phyloP scores from a whole-genome alignment of 2,797 vertebrate species.

The Dicrostonyx torquatus region DNA sequence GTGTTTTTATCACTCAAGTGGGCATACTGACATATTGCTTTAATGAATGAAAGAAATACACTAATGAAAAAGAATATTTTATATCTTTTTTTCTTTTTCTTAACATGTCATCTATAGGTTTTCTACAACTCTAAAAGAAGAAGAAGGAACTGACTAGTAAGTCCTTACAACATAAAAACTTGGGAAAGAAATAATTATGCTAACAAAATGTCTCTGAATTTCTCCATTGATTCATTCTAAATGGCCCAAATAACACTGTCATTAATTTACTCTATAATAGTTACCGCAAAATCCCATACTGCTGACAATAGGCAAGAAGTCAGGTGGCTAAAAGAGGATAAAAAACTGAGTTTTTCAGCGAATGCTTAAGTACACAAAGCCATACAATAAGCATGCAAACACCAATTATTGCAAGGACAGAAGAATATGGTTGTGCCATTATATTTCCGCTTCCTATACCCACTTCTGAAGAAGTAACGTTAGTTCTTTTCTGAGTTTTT shows the following conservation, averaged over 20 bases:
- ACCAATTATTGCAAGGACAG: background rate
- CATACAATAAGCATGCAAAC: conserved; percentile 1
- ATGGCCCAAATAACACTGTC: background rate
- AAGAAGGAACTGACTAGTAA: background rate
- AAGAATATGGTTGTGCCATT: background rate
- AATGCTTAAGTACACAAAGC: background rate
- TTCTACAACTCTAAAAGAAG: background rate
- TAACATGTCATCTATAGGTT: background rate
- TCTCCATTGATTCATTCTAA: conserved; percentile 41
- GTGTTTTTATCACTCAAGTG: conserved; percentile 1
- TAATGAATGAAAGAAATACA: conserved; percentile 18
- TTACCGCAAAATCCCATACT: background rate
- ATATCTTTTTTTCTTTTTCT: background rate
- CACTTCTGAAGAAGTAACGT: background rate
- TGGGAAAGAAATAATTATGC: conserved; percentile 6
- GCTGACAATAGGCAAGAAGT: background rate
- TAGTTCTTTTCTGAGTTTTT: background rate
- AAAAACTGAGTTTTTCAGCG: background rate
- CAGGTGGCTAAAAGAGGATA: background rate
- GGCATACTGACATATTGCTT: background rate
- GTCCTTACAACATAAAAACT: background rate
- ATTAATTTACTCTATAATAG: conserved; percentile 42
- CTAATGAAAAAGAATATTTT: background rate
- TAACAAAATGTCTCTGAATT: background rate
- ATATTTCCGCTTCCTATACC: conserved; percentile 5